These are phyloP conservation scores for Blastomussa wellsi DNA, from an alignment of 92 coral and sea anemone species.

Conservation along the genomic window DNA sequence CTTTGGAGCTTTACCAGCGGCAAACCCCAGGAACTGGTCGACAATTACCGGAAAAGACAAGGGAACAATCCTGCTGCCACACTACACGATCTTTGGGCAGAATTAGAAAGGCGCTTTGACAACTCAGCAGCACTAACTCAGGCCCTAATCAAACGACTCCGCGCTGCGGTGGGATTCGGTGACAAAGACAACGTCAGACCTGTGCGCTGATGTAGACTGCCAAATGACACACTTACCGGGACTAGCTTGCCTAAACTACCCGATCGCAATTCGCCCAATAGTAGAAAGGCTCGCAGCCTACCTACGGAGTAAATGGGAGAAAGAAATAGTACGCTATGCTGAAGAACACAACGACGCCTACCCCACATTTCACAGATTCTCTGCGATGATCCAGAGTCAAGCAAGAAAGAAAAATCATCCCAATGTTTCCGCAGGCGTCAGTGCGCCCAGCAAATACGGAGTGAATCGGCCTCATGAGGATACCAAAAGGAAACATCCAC, in stretches of 20 bases:
- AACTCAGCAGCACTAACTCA: conserved; percentile 7
- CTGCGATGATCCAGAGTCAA: conserved; percentile 45
- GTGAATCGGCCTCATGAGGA: neutral
- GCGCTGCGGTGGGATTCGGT: conserved; percentile 18
- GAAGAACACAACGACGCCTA: conserved; percentile 38
- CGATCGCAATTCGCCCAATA: conserved; percentile 50
- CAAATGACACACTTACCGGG: conserved; percentile 51
- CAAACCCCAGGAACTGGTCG: conserved; percentile 51
- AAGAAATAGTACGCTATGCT: conserved; percentile 42
- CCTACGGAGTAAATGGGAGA: conserved; percentile 41
- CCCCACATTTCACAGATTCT: conserved; percentile 36
- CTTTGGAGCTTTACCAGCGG: conserved; percentile 46
- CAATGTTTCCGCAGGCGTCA: conserved; percentile 14
- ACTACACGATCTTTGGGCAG: conserved; percentile 20
- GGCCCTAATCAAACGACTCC: neutral
- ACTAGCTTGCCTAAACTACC: conserved; percentile 59
- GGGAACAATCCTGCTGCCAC: conserved; percentile 26
- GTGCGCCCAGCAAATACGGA: neutral
- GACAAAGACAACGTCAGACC: conserved; percentile 43
- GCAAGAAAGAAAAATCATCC: conserved; percentile 51
- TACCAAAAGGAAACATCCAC: neutral
- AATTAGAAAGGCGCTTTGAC: neutral
- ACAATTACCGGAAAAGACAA: conserved; percentile 52
- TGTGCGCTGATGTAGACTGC: conserved; percentile 54
- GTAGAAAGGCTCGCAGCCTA: conserved; percentile 4